Evolutionary conservation across 2,113 vertebrate genomes (phyloP).

Genomic region (Pimephales promelas): DNA sequence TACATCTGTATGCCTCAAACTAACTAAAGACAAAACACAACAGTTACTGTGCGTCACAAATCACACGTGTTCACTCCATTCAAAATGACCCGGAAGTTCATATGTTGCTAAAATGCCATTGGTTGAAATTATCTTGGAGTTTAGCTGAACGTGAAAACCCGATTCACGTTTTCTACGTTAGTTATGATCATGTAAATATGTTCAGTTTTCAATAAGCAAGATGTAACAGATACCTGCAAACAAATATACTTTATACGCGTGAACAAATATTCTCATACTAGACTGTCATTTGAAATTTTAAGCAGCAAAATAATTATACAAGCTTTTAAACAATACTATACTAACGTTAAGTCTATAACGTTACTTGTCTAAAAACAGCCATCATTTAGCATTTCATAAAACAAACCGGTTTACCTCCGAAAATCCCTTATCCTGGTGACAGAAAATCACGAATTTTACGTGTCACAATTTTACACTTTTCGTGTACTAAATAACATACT

Average conservation of each 20-base stretch:
- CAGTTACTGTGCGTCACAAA: background rate
- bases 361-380: background rate
- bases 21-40: background rate
- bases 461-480: too few species aligned
- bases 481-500: too few species aligned
- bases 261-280: background rate
- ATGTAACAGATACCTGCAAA: background rate
- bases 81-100: slow-evolving; percentile 32
- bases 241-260: background rate
- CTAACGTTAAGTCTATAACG: too few species aligned
- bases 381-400: background rate
- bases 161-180: background rate
- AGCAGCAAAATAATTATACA: background rate
- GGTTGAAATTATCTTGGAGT: background rate
- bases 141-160: background rate
- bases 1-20: background rate
- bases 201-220: background rate
- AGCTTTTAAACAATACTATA: background rate
- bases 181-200: background rate
- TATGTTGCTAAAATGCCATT: background rate
- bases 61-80: background rate
- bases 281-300: background rate
- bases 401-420: background rate
- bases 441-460: background rate
- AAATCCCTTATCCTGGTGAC: background rate